Conservation (phyloP, 2,113 vertebrate species). For the Boleophthalmus pectinirostris region DNA sequence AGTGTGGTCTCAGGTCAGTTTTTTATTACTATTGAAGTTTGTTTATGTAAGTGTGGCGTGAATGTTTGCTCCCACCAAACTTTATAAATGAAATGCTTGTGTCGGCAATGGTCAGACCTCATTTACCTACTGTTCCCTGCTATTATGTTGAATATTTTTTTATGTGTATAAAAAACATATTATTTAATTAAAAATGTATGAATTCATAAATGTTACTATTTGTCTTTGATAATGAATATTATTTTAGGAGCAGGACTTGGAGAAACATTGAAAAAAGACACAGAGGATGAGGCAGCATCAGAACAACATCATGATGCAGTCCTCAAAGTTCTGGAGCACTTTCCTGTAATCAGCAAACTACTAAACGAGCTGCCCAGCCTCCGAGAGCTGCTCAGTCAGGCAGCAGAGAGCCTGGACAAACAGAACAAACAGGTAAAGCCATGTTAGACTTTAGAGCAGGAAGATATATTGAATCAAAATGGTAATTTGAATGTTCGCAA, state of each 20-base stretch:
- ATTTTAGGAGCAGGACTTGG: conserved; percentile 27
- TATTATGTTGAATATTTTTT: background rate
- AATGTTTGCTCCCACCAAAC: background rate
- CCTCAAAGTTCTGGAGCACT: conserved; percentile 54
- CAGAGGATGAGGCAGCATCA: background rate
- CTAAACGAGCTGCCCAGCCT: conserved; percentile 74
- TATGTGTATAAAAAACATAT: too few relatives aligned
- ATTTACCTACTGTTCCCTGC: background rate
- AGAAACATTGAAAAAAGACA: conserved; percentile 4
- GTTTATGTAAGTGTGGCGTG: background rate
- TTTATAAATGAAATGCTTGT: background rate
- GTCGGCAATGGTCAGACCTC: background rate
- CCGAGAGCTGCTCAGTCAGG: conserved; percentile 73
- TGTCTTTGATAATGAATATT: background rate
- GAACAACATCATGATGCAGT: conserved; percentile 26
- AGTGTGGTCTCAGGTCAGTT: background rate
- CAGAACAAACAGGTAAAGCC: conserved; percentile 72
- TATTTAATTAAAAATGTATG: too few relatives aligned
- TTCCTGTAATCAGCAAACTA: conserved; percentile 72
- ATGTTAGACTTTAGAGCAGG: too few relatives aligned
- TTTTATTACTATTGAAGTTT: background rate
- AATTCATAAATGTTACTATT: too few relatives aligned
- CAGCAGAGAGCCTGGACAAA: conserved; percentile 69
- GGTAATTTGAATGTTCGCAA: background rate
- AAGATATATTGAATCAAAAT: background rate